phyloP scores from a whole-genome alignment of 2,797 vertebrate genomes.

The Leptatherina wallacei region DNA sequence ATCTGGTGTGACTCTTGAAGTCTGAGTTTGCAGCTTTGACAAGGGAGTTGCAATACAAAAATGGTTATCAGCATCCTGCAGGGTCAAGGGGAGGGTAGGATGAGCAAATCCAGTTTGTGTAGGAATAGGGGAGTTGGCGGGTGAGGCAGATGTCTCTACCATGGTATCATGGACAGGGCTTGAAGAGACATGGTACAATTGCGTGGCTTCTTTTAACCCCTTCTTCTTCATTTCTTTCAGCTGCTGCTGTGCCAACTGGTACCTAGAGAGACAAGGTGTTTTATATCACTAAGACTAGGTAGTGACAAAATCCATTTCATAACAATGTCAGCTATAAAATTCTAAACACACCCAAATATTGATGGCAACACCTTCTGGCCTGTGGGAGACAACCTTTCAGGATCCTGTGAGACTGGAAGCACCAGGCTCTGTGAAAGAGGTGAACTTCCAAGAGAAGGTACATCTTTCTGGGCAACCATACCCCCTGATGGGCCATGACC shows the following conservation, averaged over 20 bases:
- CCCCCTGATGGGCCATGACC: conserved; percentile 70
- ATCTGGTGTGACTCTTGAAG: conserved; percentile 66
- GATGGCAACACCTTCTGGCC: conserved; percentile 93
- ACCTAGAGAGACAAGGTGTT: conserved; percentile 64
- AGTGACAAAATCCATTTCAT: conserved; percentile 3
- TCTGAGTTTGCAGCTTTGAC: conserved; percentile 79
- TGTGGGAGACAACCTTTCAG: conserved; percentile 86
- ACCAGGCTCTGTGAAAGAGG: conserved; percentile 74
- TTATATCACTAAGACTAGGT: background rate
- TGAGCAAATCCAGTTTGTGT: conserved; percentile 72
- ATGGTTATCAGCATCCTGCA: conserved; percentile 70
- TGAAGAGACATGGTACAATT: conserved; percentile 94
- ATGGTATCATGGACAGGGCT: conserved; percentile 91
- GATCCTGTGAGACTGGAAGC: conserved; percentile 70
- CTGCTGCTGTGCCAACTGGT: conserved; percentile 95
- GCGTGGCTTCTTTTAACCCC: conserved; percentile 92
- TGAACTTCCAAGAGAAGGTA: conserved; percentile 75
- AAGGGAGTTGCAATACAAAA: conserved; percentile 86
- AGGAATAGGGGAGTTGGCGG: conserved; percentile 74
- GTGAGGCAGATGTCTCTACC: conserved; percentile 80
- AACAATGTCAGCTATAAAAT: background rate
- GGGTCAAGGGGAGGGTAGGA: conserved; percentile 31
- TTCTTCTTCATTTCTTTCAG: conserved; percentile 98
- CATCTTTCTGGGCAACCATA: conserved; percentile 55
- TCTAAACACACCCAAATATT: conserved; percentile 87